Conservation (phyloP, 2,888 invertebrate genomes). For the Chrysolina americana region DNA sequence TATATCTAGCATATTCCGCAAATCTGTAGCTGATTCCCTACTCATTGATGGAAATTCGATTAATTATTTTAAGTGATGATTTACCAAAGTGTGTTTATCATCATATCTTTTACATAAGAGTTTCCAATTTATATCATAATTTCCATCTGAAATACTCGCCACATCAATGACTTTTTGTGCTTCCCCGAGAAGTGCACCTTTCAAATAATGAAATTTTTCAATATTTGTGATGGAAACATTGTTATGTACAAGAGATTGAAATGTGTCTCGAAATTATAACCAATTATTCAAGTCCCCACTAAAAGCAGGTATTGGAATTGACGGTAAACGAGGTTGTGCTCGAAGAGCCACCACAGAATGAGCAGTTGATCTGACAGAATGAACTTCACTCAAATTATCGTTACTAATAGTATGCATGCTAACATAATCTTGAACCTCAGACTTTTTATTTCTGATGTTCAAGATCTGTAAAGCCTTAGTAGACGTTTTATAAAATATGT, state of each 20-base stretch:
- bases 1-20: conserved; percentile 24
- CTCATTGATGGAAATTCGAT: conserved; percentile 27
- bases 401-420: too few relatives aligned
- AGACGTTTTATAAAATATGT: too few relatives aligned
- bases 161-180: conserved; percentile 31
- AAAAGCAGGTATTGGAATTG: conserved; percentile 38
- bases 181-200: conserved; percentile 29
- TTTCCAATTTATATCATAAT: conserved; percentile 37
- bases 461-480: too few relatives aligned
- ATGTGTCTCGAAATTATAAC: conserved; percentile 40
- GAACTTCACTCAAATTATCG: too few relatives aligned
- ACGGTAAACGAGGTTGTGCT: conserved; percentile 30
- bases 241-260: too few relatives aligned
- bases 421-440: not conserved
- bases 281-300: conserved; percentile 35
- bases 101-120: not conserved
- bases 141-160: conserved; percentile 22
- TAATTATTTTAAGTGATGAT: conserved; percentile 32
- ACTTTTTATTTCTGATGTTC: too few relatives aligned
- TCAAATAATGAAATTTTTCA: conserved; percentile 42
- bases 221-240: too few relatives aligned
- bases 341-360: not conserved
- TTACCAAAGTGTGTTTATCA: conserved; percentile 26
- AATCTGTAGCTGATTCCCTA: conserved; percentile 31
- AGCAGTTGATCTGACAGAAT: too few relatives aligned